These are phyloP conservation scores for Progne subis DNA, from an alignment of 2,113 vertebrate species.

Conservation along the genomic window DNA sequence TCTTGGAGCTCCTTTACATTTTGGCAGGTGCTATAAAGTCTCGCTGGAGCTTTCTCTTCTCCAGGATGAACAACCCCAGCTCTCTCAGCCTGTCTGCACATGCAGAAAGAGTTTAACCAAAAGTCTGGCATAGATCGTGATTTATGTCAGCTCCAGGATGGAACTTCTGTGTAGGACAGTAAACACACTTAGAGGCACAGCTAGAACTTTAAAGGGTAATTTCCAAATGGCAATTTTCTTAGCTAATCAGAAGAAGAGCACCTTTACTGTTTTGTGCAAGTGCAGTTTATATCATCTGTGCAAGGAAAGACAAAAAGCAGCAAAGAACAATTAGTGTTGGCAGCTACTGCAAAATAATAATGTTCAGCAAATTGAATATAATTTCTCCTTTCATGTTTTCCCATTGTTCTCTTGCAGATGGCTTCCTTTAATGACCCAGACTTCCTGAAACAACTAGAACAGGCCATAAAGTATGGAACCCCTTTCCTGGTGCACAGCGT, in stretches of 20 bases:
- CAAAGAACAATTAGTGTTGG: neutral
- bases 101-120: neutral
- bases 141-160: neutral
- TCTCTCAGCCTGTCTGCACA: neutral
- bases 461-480: slow-evolving; percentile 91
- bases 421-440: slow-evolving; percentile 95
- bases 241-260: neutral
- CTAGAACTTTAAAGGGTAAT: neutral
- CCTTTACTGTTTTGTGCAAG: neutral
- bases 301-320: neutral
- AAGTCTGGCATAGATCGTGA: neutral
- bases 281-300: neutral
- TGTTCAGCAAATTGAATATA: neutral
- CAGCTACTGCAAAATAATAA: neutral
- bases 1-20: neutral
- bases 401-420: slow-evolving; percentile 74
- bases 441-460: slow-evolving; percentile 92
- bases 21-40: neutral
- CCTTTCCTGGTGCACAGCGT: slow-evolving; percentile 94
- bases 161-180: neutral
- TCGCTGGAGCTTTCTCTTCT: neutral
- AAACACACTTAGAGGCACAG: neutral
- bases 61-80: neutral
- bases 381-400: neutral
- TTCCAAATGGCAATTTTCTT: neutral